Conservation (phyloP, 1,140 invertebrate genomes). For the Vanessa atalanta region DNA sequence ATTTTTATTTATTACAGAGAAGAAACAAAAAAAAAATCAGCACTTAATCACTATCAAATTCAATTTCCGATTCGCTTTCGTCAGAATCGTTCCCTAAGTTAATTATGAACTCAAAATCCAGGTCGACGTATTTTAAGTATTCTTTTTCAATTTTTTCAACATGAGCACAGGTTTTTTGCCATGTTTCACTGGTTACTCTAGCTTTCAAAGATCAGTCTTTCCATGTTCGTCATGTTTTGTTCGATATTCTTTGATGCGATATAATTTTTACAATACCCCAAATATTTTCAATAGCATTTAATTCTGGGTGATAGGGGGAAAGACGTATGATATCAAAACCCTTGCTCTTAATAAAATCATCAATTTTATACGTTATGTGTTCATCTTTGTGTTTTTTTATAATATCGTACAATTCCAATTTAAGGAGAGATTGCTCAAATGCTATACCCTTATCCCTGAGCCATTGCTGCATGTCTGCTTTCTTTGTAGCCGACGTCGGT, state of each 20-base stretch:
- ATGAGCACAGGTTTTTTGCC: slow-evolving; percentile 30
- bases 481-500: slow-evolving; percentile 24
- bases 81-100: too few species aligned
- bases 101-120: slow-evolving; percentile 24
- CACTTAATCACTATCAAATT: slow-evolving; percentile 1
- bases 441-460: slow-evolving; percentile 23
- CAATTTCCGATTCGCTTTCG: slow-evolving; percentile 14
- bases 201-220: too few species aligned
- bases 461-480: too few species aligned
- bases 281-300: slow-evolving; percentile 36
- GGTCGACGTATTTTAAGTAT: slow-evolving; percentile 32
- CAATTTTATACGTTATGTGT: slow-evolving; percentile 25
- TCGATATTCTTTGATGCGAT: slow-evolving; percentile 31
- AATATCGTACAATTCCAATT: too few species aligned
- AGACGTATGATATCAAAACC: too few species aligned
- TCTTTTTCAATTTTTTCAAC: slow-evolving; percentile 32
- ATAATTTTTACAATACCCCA: slow-evolving; percentile 32
- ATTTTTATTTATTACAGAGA: slow-evolving; percentile 1
- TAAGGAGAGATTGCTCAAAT: slow-evolving; percentile 9
- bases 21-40: slow-evolving; percentile 1
- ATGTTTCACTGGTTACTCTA: slow-evolving; percentile 24
- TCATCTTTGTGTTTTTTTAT: slow-evolving; percentile 35
- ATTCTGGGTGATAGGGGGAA: slow-evolving; percentile 32
- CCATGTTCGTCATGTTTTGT: slow-evolving; percentile 32
- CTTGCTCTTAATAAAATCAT: slow-evolving; percentile 35